Base-by-base conservation (phyloP, 1,140 invertebrate genomes). In the Nixonia krombeini region DNA sequence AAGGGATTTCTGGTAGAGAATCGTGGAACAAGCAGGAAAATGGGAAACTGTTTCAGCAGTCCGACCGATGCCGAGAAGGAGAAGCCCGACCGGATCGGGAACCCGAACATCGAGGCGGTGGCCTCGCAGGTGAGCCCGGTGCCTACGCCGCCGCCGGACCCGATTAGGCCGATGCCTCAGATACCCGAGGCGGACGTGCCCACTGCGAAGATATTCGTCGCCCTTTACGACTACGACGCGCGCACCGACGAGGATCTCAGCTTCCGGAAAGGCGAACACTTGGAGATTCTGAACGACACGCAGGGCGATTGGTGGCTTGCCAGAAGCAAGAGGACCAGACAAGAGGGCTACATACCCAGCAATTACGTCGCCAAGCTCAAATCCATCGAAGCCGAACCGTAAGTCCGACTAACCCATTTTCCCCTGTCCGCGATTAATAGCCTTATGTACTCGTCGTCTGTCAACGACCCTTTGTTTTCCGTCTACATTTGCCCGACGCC, bases 251-350 rank as follows among this genome's bases (percentile, higher is more conserved):
- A 99, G 85, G 98, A 99, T 86, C 87, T 99, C 47, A 97, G 95
- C 85, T 99, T 99, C 86, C 92, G 96, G 70, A 99, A 99, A 85
- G 97, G 97, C 28, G 97, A 99, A 85, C 95, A 98, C 86, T 88
- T 99, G 79, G 97, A 99, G 86, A 98, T 99, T 67, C 86, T 99
- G 62, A 98, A 99, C 86, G 97, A 99, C 87, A 99, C 96, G 51
- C 94, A 97, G 84, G 96, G 97, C 42, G 98, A 99, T 84, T 99
- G 98, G 98, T 99, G 98, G 98, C 90, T 98, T 76, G 97, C 97
- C 35, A 90, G 93, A 73, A 97, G 95, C 86, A 95, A 96, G 88
- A 90, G 94, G 72, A 96, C 96, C 25, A 92, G 93, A 82, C 92
- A 96, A 83, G 95, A 98, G 86, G 98, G 98, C 55, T 99, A 99